Percentiles rank a stretch among this genome's conserved stretches.
phyloP scores from a whole-genome alignment of 2,888 invertebrate species.

The Exocentrus adspersus region DNA sequence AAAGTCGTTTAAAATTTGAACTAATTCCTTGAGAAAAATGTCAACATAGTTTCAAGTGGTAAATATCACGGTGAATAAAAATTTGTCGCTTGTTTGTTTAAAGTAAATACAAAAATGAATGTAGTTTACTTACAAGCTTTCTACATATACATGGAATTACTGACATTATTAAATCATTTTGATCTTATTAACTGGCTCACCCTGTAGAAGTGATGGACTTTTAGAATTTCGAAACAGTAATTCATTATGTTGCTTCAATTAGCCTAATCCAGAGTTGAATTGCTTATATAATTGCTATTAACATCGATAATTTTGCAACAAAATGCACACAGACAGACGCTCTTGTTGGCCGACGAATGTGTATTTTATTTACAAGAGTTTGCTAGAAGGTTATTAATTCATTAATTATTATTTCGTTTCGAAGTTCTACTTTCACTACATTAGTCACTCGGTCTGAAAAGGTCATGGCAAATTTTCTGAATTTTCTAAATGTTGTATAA shows the following conservation, averaged over 20 bases:
- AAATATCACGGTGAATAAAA: too few species aligned
- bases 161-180: too few species aligned
- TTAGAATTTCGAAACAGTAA: neutral
- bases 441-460: neutral
- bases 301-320: neutral
- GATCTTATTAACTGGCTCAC: neutral
- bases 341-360: neutral
- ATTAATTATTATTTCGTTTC: too few species aligned
- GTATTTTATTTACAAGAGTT: neutral
- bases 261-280: neutral
- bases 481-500: too few species aligned
- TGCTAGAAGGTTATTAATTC: too few species aligned
- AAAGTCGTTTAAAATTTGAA: neutral
- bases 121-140: too few species aligned
- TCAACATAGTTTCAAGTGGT: too few species aligned
- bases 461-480: neutral
- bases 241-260: neutral
- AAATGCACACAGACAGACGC: neutral
- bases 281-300: neutral
- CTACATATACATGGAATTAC: too few species aligned
- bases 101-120: too few species aligned
- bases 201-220: neutral
- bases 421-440: neutral
- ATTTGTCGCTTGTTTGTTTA: too few species aligned
- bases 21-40: too few species aligned